These are phyloP conservation scores for Drosophila tripunctata DNA, from an alignment of 2,888 invertebrate species.

Conservation along the genomic window DNA sequence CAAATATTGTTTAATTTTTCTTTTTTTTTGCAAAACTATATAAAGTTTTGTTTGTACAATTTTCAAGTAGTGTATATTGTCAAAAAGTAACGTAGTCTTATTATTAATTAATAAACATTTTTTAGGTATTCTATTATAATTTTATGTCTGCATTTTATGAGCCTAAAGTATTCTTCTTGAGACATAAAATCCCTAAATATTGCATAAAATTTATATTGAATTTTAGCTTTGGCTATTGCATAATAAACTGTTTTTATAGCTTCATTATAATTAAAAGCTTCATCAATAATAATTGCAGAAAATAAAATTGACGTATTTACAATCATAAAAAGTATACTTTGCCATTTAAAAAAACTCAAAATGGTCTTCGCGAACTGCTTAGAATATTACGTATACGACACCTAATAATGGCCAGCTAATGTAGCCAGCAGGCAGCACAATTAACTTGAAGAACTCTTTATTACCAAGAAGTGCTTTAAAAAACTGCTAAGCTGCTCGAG, in stretches of 20 bases:
- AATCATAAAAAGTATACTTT: conserved; percentile 2
- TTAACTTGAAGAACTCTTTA: neutral
- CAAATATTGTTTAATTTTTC: neutral
- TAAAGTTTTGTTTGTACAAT: neutral
- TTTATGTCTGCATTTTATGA: neutral
- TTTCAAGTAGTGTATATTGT: neutral
- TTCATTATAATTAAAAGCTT: neutral
- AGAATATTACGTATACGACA: conserved; percentile 27
- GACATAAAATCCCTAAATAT: neutral
- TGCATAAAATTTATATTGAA: too few species aligned
- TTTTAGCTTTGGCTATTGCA: too few species aligned
- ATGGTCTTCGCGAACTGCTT: neutral
- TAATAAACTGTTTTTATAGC: neutral
- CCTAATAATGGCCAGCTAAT: neutral
- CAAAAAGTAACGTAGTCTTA: neutral
- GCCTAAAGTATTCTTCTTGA: neutral
- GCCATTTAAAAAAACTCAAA: neutral
- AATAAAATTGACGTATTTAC: neutral
- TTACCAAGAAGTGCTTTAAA: neutral
- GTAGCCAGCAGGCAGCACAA: neutral
- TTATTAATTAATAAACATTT: too few species aligned
- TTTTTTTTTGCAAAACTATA: neutral
- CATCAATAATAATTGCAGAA: neutral
- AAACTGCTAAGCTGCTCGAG: neutral
- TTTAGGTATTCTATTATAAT: too few species aligned